Conservation (phyloP, 2,888 invertebrate species). For the Silvanus unidentatus region DNA sequence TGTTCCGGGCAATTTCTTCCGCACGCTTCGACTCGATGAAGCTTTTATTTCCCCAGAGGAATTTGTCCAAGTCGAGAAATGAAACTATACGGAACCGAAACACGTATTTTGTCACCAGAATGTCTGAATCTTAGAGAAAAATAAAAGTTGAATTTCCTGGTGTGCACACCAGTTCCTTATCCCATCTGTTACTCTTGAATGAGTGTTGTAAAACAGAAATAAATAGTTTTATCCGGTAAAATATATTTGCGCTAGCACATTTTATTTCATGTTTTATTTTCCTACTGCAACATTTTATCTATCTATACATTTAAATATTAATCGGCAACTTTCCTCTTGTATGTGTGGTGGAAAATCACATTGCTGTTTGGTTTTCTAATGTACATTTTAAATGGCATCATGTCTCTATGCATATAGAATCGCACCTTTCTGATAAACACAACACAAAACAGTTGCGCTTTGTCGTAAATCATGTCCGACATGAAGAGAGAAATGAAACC, state of each 20-base stretch:
- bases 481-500: slow-evolving; percentile 13
- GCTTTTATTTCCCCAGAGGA: slow-evolving; percentile 46
- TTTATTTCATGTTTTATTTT: no score
- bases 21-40: slow-evolving; percentile 41
- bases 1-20: slow-evolving; percentile 43
- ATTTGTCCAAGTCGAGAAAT: slow-evolving; percentile 39
- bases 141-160: slow-evolving; percentile 21
- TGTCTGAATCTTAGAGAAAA: slow-evolving; percentile 31
- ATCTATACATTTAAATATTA: no score
- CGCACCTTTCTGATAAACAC: background rate
- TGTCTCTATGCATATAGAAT: no score
- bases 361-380: no score
- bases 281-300: no score
- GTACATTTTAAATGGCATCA: no score
- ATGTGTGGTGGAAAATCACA: no score
- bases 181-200: slow-evolving; percentile 9
- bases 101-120: slow-evolving; percentile 42
- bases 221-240: no score
- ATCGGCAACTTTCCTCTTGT: no score
- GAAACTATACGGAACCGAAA: slow-evolving; percentile 41
- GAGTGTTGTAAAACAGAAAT: background rate
- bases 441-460: background rate
- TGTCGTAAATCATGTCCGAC: slow-evolving; percentile 2
- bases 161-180: slow-evolving; percentile 5
- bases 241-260: no score